Conservation (phyloP, 2,888 invertebrate genomes). For the Bimastos eiseni region DNA sequence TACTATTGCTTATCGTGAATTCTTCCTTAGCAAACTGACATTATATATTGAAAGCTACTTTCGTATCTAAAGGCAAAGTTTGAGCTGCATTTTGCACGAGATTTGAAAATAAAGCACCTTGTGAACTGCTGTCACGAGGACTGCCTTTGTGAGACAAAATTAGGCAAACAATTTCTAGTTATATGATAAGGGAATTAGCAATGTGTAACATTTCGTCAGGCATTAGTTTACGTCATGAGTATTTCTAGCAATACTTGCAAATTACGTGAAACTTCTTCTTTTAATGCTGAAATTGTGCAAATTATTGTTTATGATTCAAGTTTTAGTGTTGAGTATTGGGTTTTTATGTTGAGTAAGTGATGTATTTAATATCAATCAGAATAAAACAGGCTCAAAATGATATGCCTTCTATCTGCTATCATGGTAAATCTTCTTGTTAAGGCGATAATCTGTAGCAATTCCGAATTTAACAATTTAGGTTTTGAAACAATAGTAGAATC, state of each 20-base stretch:
- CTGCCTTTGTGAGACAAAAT: background rate
- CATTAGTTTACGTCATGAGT: background rate
- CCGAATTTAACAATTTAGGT: background rate
- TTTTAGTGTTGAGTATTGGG: too few species aligned
- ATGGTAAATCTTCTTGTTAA: background rate
- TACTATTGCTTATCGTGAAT: background rate
- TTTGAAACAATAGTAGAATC: background rate
- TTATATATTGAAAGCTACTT: background rate
- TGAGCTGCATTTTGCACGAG: background rate
- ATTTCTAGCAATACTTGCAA: background rate
- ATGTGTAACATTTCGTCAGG: background rate
- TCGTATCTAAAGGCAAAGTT: background rate
- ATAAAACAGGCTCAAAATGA: background rate
- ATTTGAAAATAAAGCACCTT: background rate
- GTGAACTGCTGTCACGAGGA: background rate
- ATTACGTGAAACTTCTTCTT: background rate
- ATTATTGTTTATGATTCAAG: too few species aligned
- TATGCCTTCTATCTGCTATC: background rate
- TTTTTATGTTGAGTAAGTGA: background rate
- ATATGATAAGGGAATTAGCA: too few species aligned
- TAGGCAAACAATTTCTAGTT: background rate
- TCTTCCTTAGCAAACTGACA: background rate
- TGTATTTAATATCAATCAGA: background rate
- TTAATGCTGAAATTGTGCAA: background rate
- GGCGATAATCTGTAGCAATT: background rate